Evolutionary conservation across 2,113 vertebrate species (phyloP).

Genomic region (Ancistrus triradiatus): DNA sequence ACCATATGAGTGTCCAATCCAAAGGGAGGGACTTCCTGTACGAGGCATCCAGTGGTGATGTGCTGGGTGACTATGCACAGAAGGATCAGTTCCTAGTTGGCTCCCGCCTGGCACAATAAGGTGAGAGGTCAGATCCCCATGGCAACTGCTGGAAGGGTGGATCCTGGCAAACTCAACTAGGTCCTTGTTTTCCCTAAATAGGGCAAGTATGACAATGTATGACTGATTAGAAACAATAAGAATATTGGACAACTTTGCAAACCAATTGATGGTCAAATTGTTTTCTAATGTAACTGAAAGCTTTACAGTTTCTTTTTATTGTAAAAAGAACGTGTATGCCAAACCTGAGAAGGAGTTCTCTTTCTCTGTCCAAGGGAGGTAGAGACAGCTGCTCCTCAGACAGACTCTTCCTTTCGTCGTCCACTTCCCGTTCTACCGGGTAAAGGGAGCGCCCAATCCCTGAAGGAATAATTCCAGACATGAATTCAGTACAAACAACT

Average conservation of each 20-base stretch:
- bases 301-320: conserved; percentile 23
- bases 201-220: not conserved
- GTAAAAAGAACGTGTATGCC: not conserved
- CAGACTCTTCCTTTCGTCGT: conserved; percentile 81
- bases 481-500: no score
- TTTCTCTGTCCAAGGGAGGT: conserved; percentile 71
- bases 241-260: no score
- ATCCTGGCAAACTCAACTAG: conserved; percentile 88
- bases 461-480: conserved; percentile 38
- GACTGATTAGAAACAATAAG: no score
- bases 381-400: conserved; percentile 84
- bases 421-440: conserved; percentile 78
- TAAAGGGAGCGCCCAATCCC: conserved; percentile 72
- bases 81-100: conserved; percentile 79
- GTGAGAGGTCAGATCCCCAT: conserved; percentile 87
- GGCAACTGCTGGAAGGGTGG: conserved; percentile 83
- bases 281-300: conserved; percentile 57
- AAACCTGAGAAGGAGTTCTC: conserved; percentile 87
- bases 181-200: conserved; percentile 88
- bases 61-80: conserved; percentile 75
- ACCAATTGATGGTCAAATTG: not conserved
- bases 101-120: conserved; percentile 80
- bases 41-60: conserved; percentile 92
- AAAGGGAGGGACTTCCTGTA: conserved; percentile 92
- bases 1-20: conserved; percentile 96